Evolutionary conservation across 2,797 vertebrate species (phyloP).

Genomic region (Emydoidea blandingii): DNA sequence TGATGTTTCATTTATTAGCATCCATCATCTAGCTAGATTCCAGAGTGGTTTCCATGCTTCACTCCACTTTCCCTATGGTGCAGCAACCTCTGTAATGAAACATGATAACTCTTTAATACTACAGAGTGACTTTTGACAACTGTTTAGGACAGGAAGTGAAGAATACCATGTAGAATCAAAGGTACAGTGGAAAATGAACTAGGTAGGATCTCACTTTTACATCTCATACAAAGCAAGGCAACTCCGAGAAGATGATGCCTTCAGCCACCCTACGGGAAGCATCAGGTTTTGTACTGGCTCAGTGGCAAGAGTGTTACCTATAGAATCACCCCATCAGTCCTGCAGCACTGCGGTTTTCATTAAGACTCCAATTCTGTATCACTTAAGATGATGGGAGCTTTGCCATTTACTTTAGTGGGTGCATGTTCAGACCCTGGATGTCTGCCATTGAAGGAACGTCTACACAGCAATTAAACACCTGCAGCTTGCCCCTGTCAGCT

Average conservation of each 20-base stretch:
- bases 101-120: conserved; percentile 4
- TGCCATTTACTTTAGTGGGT: background rate
- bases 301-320: rapidly evolving
- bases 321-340: background rate
- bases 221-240: background rate
- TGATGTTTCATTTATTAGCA: conserved; percentile 17
- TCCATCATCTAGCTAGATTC: background rate
- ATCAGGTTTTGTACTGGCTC: background rate
- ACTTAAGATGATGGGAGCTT: background rate
- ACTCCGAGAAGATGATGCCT: background rate
- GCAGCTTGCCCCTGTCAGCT: background rate
- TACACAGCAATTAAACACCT: background rate
- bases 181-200: conserved; percentile 36
- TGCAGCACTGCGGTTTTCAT: background rate
- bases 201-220: background rate
- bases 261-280: background rate
- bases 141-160: conserved; percentile 19
- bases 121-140: background rate
- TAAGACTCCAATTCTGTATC: background rate
- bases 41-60: background rate
- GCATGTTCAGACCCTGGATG: background rate
- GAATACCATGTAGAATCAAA: conserved; percentile 36
- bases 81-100: conserved; percentile 21
- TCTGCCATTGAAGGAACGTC: background rate
- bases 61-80: conserved; percentile 36